Evolutionary conservation across 2,113 vertebrate species (phyloP).

Genomic region (Panurus biarmicus): DNA sequence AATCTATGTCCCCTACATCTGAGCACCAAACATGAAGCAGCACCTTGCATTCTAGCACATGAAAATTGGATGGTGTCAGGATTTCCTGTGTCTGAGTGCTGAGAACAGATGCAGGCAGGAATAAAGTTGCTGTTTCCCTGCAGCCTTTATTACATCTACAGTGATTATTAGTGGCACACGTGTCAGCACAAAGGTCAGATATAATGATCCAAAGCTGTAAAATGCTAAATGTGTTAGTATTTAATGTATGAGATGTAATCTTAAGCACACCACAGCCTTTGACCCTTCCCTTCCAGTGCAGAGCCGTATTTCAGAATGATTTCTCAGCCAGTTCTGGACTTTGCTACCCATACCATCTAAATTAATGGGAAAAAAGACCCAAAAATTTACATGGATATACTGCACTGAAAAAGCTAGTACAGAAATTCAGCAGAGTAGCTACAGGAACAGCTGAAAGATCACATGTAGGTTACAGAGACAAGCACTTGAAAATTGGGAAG

Average conservation of each 20-base stretch:
- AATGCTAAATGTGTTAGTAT: neutral
- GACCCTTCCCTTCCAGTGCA: neutral
- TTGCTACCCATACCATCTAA: neutral
- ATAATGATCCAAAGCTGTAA: neutral
- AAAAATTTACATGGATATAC: neutral
- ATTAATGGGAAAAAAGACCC: neutral
- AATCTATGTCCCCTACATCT: neutral
- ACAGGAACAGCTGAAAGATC: neutral
- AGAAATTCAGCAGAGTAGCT: neutral
- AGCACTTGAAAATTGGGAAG: neutral
- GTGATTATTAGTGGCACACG: neutral
- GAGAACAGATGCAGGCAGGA: neutral
- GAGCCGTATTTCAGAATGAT: neutral
- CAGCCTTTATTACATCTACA: neutral
- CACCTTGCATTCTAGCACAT: neutral
- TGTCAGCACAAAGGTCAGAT: conserved; percentile 45
- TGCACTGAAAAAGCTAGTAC: neutral
- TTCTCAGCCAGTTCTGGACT: neutral
- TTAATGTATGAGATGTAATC: conserved; percentile 5
- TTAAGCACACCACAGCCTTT: neutral
- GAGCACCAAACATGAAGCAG: neutral
- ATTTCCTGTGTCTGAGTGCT: neutral
- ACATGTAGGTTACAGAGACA: neutral
- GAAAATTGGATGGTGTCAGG: neutral
- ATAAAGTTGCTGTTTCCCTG: neutral